Percentiles rank a stretch among this genome's conserved stretches.
Evolutionary conservation across 1,140 invertebrate genomes (phyloP).

Genomic region (Gerris buenoi): DNA sequence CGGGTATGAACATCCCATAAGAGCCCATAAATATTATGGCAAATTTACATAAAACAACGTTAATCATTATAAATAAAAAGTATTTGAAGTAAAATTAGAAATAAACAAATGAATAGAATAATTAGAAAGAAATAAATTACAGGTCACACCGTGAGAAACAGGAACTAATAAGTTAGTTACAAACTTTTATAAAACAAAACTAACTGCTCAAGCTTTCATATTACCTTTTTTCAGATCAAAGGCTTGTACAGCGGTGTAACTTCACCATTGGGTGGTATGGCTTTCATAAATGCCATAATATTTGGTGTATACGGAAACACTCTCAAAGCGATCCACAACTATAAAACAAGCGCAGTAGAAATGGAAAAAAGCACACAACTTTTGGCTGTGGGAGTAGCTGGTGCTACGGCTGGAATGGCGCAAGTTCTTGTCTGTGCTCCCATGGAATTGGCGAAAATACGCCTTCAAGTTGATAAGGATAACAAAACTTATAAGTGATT

Average conservation of each 20-base stretch:
- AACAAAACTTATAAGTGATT: not conserved
- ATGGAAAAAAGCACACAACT: slow-evolving; percentile 26
- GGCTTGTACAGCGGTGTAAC: slow-evolving; percentile 69
- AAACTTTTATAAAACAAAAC: too few relatives aligned
- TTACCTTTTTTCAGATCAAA: slow-evolving; percentile 33
- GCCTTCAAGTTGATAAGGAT: slow-evolving; percentile 41
- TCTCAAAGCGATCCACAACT: slow-evolving; percentile 36
- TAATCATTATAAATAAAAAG: too few relatives aligned
- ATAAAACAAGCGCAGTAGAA: not conserved
- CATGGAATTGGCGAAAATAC: slow-evolving; percentile 74
- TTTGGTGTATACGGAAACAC: slow-evolving; percentile 80
- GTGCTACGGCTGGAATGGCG: slow-evolving; percentile 51
- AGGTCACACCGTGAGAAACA: too few relatives aligned
- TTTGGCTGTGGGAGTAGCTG: slow-evolving; percentile 51
- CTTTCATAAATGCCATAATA: slow-evolving; percentile 74
- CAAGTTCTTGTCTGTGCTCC: slow-evolving; percentile 68
- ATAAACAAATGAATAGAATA: too few relatives aligned
- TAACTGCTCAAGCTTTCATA: too few relatives aligned
- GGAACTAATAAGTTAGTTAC: too few relatives aligned
- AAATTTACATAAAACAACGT: too few relatives aligned
- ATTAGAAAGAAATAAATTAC: too few relatives aligned
- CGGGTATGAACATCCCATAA: too few relatives aligned
- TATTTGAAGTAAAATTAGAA: too few relatives aligned
- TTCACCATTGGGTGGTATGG: slow-evolving; percentile 70
- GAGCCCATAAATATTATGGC: too few relatives aligned